These are phyloP conservation scores for Sebastes dallii DNA, from an alignment of 2,797 vertebrate genomes.

Conservation along the genomic window DNA sequence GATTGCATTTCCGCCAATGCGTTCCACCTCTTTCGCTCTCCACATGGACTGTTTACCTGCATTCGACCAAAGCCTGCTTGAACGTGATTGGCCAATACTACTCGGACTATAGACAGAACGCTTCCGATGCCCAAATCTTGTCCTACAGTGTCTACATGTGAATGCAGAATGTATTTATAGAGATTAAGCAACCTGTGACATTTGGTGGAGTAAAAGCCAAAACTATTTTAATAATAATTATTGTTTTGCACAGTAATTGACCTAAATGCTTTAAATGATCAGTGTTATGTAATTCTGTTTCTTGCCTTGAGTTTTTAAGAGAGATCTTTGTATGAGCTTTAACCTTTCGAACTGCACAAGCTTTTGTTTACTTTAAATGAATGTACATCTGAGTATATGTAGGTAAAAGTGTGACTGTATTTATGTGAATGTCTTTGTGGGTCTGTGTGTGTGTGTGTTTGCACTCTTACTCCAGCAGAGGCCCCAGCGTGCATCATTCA, in stretches of 20 bases:
- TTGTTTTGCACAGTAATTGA: neutral
- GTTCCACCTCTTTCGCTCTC: no score
- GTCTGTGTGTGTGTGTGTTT: neutral
- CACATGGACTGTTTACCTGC: no score
- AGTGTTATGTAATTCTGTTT: neutral
- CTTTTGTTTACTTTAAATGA: neutral
- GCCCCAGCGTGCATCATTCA: slow-evolving; percentile 93
- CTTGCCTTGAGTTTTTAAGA: neutral
- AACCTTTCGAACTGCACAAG: neutral
- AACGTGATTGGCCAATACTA: no score
- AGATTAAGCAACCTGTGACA: no score
- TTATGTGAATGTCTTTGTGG: neutral
- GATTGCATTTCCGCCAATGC: no score
- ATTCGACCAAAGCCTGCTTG: no score
- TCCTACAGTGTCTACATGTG: no score
- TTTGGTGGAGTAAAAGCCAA: neutral
- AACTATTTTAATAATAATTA: neutral
- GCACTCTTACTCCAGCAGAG: slow-evolving; percentile 91
- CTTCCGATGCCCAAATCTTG: no score
- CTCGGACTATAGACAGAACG: no score
- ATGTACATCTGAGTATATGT: neutral
- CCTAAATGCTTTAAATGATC: neutral
- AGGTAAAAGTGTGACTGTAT: neutral
- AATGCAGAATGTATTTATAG: no score
- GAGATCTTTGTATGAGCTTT: neutral